These are phyloP conservation scores for Varanus komodoensis DNA, from an alignment of 2,113 vertebrate species.

Conservation along the genomic window DNA sequence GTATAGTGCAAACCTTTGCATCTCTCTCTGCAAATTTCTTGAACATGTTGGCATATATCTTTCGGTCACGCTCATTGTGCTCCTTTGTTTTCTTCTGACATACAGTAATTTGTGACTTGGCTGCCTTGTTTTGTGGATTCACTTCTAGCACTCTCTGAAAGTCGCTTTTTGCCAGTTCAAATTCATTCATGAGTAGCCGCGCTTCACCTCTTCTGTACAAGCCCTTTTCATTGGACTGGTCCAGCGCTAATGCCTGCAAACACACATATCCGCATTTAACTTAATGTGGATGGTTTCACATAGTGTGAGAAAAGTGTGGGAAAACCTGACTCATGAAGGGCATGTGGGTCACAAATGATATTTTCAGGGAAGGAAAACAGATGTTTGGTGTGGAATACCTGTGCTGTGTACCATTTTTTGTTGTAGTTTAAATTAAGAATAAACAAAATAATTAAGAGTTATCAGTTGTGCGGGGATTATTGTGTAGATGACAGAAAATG, in stretches of 20 bases:
- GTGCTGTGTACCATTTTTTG: background rate
- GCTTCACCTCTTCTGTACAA: slow-evolving; percentile 92
- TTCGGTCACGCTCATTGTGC: slow-evolving; percentile 92
- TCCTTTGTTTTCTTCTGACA: slow-evolving; percentile 93
- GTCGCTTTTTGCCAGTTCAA: slow-evolving; percentile 87
- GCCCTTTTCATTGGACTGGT: slow-evolving; percentile 92
- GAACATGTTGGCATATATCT: slow-evolving; percentile 97
- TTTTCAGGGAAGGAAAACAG: background rate
- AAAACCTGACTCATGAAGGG: background rate
- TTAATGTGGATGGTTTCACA: background rate
- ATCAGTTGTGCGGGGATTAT: background rate
- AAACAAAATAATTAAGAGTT: background rate
- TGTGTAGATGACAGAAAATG: background rate
- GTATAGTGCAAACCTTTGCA: slow-evolving; percentile 81
- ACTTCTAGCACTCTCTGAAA: slow-evolving; percentile 91
- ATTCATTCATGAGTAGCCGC: slow-evolving; percentile 89
- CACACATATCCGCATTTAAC: slow-evolving; percentile 43
- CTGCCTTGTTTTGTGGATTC: slow-evolving; percentile 91
- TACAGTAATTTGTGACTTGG: slow-evolving; percentile 84
- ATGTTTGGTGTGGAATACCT: too few relatives aligned
- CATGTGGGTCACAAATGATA: background rate
- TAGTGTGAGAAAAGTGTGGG: background rate
- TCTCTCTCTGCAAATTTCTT: slow-evolving; percentile 94
- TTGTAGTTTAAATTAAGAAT: background rate
- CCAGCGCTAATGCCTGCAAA: slow-evolving; percentile 88